phyloP scores from a whole-genome alignment of 2,797 vertebrate genomes.

The Xenentodon cancila region DNA sequence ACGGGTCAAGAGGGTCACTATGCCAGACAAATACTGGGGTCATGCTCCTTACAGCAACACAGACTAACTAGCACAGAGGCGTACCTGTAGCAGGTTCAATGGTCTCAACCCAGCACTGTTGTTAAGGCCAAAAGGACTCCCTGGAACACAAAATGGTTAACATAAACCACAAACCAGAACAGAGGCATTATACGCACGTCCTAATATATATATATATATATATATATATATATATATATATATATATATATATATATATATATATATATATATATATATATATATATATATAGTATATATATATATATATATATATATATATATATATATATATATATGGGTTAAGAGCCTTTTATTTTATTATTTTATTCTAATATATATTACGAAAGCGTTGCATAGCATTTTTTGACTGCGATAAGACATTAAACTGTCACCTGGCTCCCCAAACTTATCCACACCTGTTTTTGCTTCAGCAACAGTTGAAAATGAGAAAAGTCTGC shows the following conservation, averaged over 20 bases:
- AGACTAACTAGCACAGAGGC: constrained; percentile 12
- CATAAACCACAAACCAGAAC: constrained; percentile 6
- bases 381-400: too few relatives aligned
- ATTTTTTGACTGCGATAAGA: too few relatives aligned
- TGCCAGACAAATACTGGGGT: constrained; percentile 21
- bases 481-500: too few relatives aligned
- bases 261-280: not conserved
- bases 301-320: not conserved
- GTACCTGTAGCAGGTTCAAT: constrained; percentile 97
- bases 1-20: constrained; percentile 8
- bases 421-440: too few relatives aligned
- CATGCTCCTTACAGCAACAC: constrained; percentile 28
- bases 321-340: not conserved
- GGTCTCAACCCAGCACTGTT: constrained; percentile 90
- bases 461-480: too few relatives aligned
- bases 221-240: not conserved
- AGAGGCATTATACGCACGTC: not conserved
- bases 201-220: not conserved
- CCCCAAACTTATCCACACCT: too few relatives aligned
- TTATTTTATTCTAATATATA: too few relatives aligned
- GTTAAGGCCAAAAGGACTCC: constrained; percentile 93
- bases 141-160: constrained; percentile 62
- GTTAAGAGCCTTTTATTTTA: too few relatives aligned
- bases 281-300: not conserved
- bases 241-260: not conserved